Evolutionary conservation across 2,888 invertebrate species (phyloP), one percentile per base, ranked within the genome.

Genomic region (Papilio demoleus): DNA sequence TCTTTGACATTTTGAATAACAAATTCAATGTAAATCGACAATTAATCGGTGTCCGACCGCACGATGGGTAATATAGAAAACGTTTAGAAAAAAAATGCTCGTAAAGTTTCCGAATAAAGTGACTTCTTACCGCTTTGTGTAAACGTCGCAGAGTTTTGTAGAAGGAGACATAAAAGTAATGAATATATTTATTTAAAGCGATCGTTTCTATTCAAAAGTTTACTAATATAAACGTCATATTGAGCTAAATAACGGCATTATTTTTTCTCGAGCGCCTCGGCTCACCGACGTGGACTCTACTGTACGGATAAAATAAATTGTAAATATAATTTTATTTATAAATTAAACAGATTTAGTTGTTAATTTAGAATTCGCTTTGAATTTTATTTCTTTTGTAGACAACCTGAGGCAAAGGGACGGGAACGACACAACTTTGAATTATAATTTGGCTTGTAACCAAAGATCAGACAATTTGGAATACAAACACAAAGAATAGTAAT

Each of bases 241-340:
- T 56, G 62, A 59, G 65, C 61, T 63, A 62, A 70, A 63, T 70
- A 70, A 71, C 50, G 65, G 58, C 70, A 63, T 70, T 71, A 62
- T 42, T 42, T 58, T n/a, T 42, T 42, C 38, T 31, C n/a, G 53
- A 31, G 53, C 31, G 31, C 31, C 27, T 31, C 53, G 53, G 27
- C 53, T 27, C 27, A 31, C 31, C n/a, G 31, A n/a, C 5, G 17
- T 6, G 31, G 17, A 56, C 53, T 27, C 24, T n/a, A 27, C 27
- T 31, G 31, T 17, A 31, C 27, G 2, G n/a, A 27, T 53, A 31
- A 50, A 50, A 22, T 53, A 27, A 31, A 53, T 53, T 53, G 4
- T 50, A 5, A 53, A 53, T 53, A 53, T 31, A 56, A n/a, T 56
- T 17, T 56, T 31, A 9, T 11, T 14, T 31, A 56, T 31, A 50